phyloP scores from a whole-genome alignment of 2,113 vertebrate genomes.

The Diadophis punctatus region DNA sequence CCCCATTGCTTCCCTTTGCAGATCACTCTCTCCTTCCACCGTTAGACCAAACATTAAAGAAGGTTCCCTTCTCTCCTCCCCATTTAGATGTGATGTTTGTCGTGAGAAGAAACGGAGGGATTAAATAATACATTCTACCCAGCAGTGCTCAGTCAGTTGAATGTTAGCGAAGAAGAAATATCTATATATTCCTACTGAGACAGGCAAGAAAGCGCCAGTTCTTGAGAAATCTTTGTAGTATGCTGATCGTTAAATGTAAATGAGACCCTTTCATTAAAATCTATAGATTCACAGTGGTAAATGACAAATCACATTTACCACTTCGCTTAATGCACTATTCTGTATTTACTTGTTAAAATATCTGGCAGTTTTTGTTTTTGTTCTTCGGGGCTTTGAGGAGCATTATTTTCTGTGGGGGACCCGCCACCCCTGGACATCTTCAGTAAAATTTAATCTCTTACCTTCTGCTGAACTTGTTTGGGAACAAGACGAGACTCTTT shows the following conservation, averaged over 20 bases:
- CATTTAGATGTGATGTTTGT: background rate
- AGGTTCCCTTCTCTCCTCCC: background rate
- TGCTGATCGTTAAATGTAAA: conserved; percentile 67
- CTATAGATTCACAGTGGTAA: conserved; percentile 61
- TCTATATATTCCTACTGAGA: conserved; percentile 57
- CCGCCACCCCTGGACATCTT: background rate
- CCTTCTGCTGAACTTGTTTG: background rate
- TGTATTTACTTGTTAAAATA: conserved; percentile 25
- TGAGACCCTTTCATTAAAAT: conserved; percentile 70
- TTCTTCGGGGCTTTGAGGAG: conserved; percentile 14
- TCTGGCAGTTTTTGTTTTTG: conserved; percentile 39
- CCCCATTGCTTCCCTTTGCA: background rate
- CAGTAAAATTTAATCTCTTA: background rate
- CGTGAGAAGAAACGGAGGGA: conserved; percentile 19
- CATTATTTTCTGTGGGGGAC: background rate
- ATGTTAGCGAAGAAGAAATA: conserved; percentile 56
- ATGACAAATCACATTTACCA: conserved; percentile 63
- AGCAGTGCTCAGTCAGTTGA: conserved; percentile 32
- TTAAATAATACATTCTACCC: conserved; percentile 34
- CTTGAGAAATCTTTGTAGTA: conserved; percentile 57
- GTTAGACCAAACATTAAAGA: background rate
- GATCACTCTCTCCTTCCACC: background rate
- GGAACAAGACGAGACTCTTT: fast-evolving
- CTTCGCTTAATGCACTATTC: conserved; percentile 45
- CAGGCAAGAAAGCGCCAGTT: conserved; percentile 56